Conservation (phyloP, 1,140 invertebrate genomes). For the Sinonovacula constricta region DNA sequence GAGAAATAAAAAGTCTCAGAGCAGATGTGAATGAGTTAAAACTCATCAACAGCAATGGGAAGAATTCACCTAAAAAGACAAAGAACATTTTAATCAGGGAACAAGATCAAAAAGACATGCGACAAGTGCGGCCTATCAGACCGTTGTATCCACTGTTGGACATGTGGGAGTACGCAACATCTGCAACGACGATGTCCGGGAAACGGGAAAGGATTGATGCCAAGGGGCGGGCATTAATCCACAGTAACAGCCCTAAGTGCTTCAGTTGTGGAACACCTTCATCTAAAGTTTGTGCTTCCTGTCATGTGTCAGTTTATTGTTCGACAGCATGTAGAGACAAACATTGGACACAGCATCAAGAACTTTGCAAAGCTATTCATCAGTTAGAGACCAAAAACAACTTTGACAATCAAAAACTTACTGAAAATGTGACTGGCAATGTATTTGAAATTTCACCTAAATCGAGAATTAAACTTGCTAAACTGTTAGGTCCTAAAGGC, state of each 20-base stretch:
- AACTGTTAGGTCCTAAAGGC: slow-evolving; percentile 30
- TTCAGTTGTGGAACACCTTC: not conserved
- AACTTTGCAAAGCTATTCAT: not conserved
- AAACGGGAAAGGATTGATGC: not conserved
- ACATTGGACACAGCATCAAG: not conserved
- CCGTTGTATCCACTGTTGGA: slow-evolving; percentile 7
- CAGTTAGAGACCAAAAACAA: not conserved
- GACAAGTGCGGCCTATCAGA: not conserved
- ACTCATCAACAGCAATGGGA: not conserved
- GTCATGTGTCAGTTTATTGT: not conserved
- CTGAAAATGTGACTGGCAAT: slow-evolving; percentile 17
- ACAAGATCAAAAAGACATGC: not conserved
- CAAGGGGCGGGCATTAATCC: not conserved
- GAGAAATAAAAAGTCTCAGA: not conserved
- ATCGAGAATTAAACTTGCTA: slow-evolving; percentile 2
- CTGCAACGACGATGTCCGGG: not conserved
- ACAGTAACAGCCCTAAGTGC: not conserved
- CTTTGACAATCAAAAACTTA: too few species aligned
- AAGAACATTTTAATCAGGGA: not conserved
- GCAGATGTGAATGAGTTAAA: slow-evolving; percentile 1
- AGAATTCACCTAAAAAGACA: not conserved
- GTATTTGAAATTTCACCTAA: not conserved
- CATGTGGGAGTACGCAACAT: not conserved
- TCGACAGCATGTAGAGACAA: not conserved
- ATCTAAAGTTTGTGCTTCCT: not conserved